Evolutionary conservation across 1,140 invertebrate species (phyloP).

Genomic region (Lethocerus indicus): DNA sequence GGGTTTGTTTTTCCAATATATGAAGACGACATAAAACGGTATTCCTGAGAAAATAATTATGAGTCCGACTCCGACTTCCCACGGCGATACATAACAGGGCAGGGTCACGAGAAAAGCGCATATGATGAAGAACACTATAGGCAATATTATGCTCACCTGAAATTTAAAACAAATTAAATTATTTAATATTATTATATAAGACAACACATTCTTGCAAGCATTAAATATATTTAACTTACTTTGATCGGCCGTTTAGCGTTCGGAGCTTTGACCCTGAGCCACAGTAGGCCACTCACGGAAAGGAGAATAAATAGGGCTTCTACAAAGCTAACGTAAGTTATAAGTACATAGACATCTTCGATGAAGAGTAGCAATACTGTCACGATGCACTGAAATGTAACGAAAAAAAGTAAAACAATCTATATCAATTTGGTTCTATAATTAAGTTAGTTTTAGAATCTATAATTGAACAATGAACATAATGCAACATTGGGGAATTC

Average conservation of each 20-base stretch:
- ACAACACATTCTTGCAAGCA: background rate
- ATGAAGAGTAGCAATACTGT: slow-evolving; percentile 68
- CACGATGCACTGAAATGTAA: slow-evolving; percentile 49
- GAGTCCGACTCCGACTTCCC: slow-evolving; percentile 67
- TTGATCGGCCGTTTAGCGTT: slow-evolving; percentile 47
- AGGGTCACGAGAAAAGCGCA: slow-evolving; percentile 68
- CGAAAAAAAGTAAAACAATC: slow-evolving; percentile 14
- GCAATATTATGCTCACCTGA: slow-evolving; percentile 50
- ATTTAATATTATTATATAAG: too few relatives aligned
- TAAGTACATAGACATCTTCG: slow-evolving; percentile 74
- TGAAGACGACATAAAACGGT: slow-evolving; percentile 78
- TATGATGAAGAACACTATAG: slow-evolving; percentile 67
- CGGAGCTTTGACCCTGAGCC: slow-evolving; percentile 63
- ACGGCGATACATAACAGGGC: slow-evolving; percentile 58
- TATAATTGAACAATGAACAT: background rate
- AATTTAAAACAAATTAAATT: slow-evolving; percentile 11
- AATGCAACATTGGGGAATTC: too few relatives aligned
- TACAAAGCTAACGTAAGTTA: slow-evolving; percentile 87
- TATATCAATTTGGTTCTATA: background rate
- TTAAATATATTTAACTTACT: slow-evolving; percentile 26
- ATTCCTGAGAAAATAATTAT: slow-evolving; percentile 73
- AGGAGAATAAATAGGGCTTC: slow-evolving; percentile 85
- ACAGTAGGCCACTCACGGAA: slow-evolving; percentile 72
- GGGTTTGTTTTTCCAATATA: slow-evolving; percentile 72
- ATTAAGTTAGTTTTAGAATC: background rate